Base-by-base conservation (phyloP, 2,113 vertebrate species). In the Piprites chloris region DNA sequence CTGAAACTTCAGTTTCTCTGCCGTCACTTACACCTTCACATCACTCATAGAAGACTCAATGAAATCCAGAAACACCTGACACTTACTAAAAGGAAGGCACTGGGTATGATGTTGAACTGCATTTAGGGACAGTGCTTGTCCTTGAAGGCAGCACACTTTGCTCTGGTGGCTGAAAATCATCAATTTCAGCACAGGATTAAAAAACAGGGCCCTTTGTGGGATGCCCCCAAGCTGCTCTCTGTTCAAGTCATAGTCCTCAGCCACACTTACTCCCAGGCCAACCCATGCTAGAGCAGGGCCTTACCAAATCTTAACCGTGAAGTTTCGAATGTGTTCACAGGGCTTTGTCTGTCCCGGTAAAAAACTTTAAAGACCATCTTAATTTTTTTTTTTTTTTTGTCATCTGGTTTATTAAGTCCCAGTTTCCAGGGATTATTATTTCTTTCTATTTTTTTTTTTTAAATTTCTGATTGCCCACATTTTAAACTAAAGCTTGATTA, bases 251-350 rank as follows among this genome's bases (percentile, higher is more conserved):
- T 30, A 7, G 33, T 74, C 42, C 7, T 66, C 30, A 50, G 37
- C 24, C 33, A 23, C 0, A 0, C 15, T 15, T 69, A 14, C 15
- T 77, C 15, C 37, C 28, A 69, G 32, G 24, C 35, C 44, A 44
- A 20, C 5, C 16, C 20, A 26, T 35, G 33, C 35, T 82, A 79
- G 18, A 85, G 21, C 15, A 87, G 17, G 47, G 23, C 35, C 42
- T 46, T 63, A 58, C 14, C 11, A 78, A 87, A 12, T 39, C 14
- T 52, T 35, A 23, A 72, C 59, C 12, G 6, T 6, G 14, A 42
- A 79, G 14, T 32, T 63, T n/a, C 32, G 4, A 42, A 42, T 1
- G 1, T 46, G 80, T 27, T 27, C n/a, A 85, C 0, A 0, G 21
- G 18, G 12, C 24, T 65, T 83, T 4, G 0, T 37, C 42, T 52